Conservation (phyloP, 2,113 vertebrate genomes). For the Chamaetylas fuelleborni region DNA sequence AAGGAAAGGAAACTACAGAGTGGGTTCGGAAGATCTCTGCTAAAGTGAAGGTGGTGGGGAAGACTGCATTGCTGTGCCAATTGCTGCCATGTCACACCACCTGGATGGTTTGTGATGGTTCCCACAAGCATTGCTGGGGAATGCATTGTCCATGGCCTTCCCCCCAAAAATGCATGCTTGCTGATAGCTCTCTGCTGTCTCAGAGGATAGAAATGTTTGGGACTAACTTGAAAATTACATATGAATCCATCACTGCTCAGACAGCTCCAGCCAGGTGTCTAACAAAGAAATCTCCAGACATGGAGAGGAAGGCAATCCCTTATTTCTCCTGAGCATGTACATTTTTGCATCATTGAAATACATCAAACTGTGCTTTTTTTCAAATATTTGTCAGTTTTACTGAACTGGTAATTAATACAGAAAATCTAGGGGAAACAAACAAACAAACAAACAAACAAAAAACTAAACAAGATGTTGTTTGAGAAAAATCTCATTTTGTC, state of each 20-base stretch:
- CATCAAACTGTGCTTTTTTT: rapidly evolving
- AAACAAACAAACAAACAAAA: neutral
- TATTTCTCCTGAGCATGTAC: neutral
- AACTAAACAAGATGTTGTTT: neutral
- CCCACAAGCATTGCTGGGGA: rapidly evolving
- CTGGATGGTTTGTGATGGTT: neutral
- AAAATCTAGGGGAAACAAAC: neutral
- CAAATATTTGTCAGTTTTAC: neutral
- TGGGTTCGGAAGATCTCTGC: neutral
- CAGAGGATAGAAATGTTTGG: neutral
- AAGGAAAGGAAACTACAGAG: neutral
- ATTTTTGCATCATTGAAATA: neutral
- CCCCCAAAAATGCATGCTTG: neutral
- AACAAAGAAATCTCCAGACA: neutral
- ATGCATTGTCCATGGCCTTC: neutral
- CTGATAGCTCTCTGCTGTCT: neutral
- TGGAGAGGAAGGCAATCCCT: neutral
- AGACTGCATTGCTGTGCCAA: neutral
- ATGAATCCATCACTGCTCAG: neutral
- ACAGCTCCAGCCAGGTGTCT: neutral
- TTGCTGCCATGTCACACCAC: neutral
- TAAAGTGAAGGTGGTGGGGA: neutral
- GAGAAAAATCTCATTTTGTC: neutral
- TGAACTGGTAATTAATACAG: neutral
- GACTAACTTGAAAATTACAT: neutral